Percentiles rank a stretch among this genome's conserved stretches.
These are phyloP conservation scores for Gymnocypris eckloni DNA, from an alignment of 2,797 vertebrate genomes.

Conservation along the genomic window DNA sequence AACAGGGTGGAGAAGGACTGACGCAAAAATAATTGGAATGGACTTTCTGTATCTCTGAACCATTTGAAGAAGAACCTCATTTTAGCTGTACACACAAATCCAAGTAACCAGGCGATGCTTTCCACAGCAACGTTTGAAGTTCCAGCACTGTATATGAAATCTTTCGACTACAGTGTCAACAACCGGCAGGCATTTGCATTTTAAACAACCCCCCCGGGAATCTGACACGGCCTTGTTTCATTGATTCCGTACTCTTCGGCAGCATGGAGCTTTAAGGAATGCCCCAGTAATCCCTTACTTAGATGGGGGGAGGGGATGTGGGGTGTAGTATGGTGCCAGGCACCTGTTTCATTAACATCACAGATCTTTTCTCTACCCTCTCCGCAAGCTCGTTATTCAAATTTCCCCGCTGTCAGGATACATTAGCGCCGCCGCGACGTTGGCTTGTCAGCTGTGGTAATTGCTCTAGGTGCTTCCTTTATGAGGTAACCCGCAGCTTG, in stretches of 20 bases:
- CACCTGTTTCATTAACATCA: slow-evolving; percentile 82
- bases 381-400: slow-evolving; percentile 81
- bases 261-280: slow-evolving; percentile 61
- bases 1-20: background rate
- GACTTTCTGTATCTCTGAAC: slow-evolving; percentile 34
- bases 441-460: slow-evolving; percentile 83
- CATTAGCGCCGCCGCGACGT: slow-evolving; percentile 78
- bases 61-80: background rate
- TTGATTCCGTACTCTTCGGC: slow-evolving; percentile 60
- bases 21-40: slow-evolving; percentile 48
- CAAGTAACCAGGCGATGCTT: slow-evolving; percentile 23
- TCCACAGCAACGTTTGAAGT: slow-evolving; percentile 59
- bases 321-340: slow-evolving; percentile 59
- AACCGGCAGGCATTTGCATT: slow-evolving; percentile 64
- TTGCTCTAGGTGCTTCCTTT: slow-evolving; percentile 83
- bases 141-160: slow-evolving; percentile 61
- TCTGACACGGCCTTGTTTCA: slow-evolving; percentile 52
- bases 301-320: slow-evolving; percentile 65
- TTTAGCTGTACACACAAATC: slow-evolving; percentile 14
- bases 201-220: slow-evolving; percentile 59
- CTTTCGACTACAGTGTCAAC: slow-evolving; percentile 63
- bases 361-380: slow-evolving; percentile 68
- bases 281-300: slow-evolving; percentile 75
- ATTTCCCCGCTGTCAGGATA: slow-evolving; percentile 83
- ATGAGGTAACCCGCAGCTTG: slow-evolving; percentile 72